These are phyloP conservation scores for Drosophila ogumai DNA, from an alignment of 1,140 invertebrate genomes.

Conservation along the genomic window DNA sequence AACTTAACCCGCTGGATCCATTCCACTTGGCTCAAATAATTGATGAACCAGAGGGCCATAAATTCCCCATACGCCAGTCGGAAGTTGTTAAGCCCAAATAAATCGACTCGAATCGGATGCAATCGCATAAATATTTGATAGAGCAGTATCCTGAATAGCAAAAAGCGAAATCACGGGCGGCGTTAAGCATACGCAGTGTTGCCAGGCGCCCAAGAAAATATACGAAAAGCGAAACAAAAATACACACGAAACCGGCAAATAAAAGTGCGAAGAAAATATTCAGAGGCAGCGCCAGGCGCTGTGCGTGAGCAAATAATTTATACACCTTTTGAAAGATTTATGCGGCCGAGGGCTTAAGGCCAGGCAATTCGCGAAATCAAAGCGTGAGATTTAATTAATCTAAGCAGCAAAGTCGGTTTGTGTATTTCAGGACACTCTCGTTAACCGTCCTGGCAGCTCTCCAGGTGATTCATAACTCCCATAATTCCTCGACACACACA, in stretches of 20 bases:
- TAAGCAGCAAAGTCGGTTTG: slow-evolving; percentile 47
- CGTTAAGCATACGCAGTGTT: slow-evolving; percentile 70
- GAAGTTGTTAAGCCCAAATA: slow-evolving; percentile 71
- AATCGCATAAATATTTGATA: slow-evolving; percentile 80
- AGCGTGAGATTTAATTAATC: slow-evolving; percentile 82
- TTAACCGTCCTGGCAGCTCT: background rate
- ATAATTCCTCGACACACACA: slow-evolving; percentile 33
- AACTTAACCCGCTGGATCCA: slow-evolving; percentile 20
- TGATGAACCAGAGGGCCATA: slow-evolving; percentile 61
- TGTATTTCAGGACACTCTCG: slow-evolving; percentile 18
- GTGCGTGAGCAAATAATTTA: slow-evolving; percentile 79
- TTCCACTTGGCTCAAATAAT: slow-evolving; percentile 58
- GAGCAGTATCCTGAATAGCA: slow-evolving; percentile 44
- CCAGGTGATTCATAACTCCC: slow-evolving; percentile 60
- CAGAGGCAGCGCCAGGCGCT: slow-evolving; percentile 32
- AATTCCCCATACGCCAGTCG: slow-evolving; percentile 53
- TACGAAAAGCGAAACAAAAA: slow-evolving; percentile 13
- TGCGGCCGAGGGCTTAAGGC: slow-evolving; percentile 53
- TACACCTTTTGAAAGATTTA: slow-evolving; percentile 81
- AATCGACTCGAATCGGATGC: slow-evolving; percentile 73
- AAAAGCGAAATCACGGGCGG: slow-evolving; percentile 54
- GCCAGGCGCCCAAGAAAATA: slow-evolving; percentile 35
- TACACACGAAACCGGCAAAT: slow-evolving; percentile 5
- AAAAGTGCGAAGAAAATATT: slow-evolving; percentile 52
- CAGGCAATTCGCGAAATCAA: slow-evolving; percentile 66